phyloP scores from a whole-genome alignment of 1,140 invertebrate species.

The Zaprionus kolodkinae region DNA sequence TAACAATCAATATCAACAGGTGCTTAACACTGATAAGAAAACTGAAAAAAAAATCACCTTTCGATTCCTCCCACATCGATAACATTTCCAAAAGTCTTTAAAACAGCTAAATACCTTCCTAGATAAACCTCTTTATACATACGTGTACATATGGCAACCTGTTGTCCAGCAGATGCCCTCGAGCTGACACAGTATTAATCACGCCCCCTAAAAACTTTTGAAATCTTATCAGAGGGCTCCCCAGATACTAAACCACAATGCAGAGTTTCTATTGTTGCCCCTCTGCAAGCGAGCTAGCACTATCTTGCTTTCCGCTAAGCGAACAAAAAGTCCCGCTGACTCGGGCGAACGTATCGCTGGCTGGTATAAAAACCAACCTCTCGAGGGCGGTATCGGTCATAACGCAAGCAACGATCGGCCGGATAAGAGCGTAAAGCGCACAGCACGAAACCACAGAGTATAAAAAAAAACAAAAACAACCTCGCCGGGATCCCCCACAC shows the following conservation, averaged over 20 bases:
- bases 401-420: constrained; percentile 46
- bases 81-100: constrained; percentile 14
- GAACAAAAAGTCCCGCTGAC: constrained; percentile 61
- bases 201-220: constrained; percentile 16
- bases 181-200: constrained; percentile 38
- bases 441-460: constrained; percentile 11
- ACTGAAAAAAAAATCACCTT: constrained; percentile 45
- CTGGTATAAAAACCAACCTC: constrained; percentile 63
- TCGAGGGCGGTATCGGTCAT: constrained; percentile 49
- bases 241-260: constrained; percentile 23
- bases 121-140: background rate
- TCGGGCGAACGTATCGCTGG: constrained; percentile 19
- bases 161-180: background rate
- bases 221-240: constrained; percentile 50
- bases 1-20: constrained; percentile 42
- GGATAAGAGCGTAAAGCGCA: constrained; percentile 30
- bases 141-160: constrained; percentile 2
- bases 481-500: constrained; percentile 52
- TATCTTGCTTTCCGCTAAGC: constrained; percentile 21
- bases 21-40: constrained; percentile 50
- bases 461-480: constrained; percentile 32
- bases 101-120: background rate
- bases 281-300: background rate
- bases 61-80: constrained; percentile 33
- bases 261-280: constrained; percentile 16